Percentiles rank a stretch among this genome's conserved stretches.
phyloP scores from a whole-genome alignment of 2,888 invertebrate species.

The Dyspetes luteomarginatus region DNA sequence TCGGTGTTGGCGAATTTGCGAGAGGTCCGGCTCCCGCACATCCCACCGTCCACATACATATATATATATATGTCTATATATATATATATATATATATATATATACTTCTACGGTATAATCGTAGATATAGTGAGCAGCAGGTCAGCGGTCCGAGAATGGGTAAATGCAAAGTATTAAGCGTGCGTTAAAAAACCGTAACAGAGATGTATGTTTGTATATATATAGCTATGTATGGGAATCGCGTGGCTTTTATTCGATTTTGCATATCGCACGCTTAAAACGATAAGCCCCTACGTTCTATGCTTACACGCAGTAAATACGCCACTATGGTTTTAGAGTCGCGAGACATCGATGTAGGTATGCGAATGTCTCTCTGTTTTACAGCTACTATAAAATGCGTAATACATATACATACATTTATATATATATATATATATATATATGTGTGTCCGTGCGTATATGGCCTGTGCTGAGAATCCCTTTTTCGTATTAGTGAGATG shows the following conservation, averaged over 20 bases:
- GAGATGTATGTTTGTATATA: neutral
- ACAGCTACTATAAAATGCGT: neutral
- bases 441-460: neutral
- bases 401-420: neutral
- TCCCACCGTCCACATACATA: neutral
- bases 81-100: conserved; percentile 7
- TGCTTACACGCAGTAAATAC: no score
- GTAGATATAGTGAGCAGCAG: neutral
- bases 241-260: conserved; percentile 10
- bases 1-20: conserved; percentile 16
- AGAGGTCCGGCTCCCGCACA: neutral
- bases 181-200: conserved; percentile 13
- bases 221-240: neutral
- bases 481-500: conserved; percentile 26
- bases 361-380: no score
- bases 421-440: neutral
- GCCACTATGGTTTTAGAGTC: no score
- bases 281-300: neutral
- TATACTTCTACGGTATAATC: conserved; percentile 7
- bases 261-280: neutral
- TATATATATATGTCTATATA: neutral
- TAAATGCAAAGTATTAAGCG: conserved; percentile 25
- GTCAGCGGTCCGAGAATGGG: conserved; percentile 24
- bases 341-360: no score
- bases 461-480: conserved; percentile 2